Evolutionary conservation across 2,888 invertebrate species (phyloP), one percentile per base, ranked within the genome.

Genomic region (Acronicta alni): DNA sequence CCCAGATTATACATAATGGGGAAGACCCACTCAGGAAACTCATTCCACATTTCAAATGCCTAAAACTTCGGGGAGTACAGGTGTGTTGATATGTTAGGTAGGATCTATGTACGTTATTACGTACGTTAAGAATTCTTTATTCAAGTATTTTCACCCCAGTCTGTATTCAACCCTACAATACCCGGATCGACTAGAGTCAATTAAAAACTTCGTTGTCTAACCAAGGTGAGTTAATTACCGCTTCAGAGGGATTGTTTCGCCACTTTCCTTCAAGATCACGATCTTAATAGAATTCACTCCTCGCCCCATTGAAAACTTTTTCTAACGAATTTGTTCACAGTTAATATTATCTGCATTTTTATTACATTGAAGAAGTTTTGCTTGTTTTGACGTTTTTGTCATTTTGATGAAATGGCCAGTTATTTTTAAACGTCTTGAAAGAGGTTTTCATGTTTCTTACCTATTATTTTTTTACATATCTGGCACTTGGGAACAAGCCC

Each of bases 181-280:
- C 38, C 49, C 17, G 39, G 70, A 77, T 76, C 65, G 77, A 67
- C 60, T 64, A 71, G 82, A 84, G 84, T 88, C 89, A 90, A 90
- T 89, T 89, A 89, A 88, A 88, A 89, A 88, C 83, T 87, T 88
- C 81, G 78, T 75, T 81, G 77, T 77, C 71, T 79, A 55, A 77
- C 81, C 75, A 81, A 84, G 83, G 81, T 76, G 80, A 83, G 84
- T 87, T 88, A 87, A 89, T 84, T 86, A 82, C 76, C 75, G 82
- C 80, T 84, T 82, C 63, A 69, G 67, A 59, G 63, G 70, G 67
- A 77, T 80, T 80, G 79, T 72, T 72, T 59, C 65, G 67, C 52
- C 75, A 68, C 69, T 75, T 78, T 74, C 71, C 71, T 75, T 26
- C 30, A 48, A 67, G 46, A 65, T 71, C 60, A 54, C 49, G 45